These are phyloP conservation scores for Hemistola chrysoprasaria DNA, from an alignment of 2,888 invertebrate genomes.

Conservation along the genomic window DNA sequence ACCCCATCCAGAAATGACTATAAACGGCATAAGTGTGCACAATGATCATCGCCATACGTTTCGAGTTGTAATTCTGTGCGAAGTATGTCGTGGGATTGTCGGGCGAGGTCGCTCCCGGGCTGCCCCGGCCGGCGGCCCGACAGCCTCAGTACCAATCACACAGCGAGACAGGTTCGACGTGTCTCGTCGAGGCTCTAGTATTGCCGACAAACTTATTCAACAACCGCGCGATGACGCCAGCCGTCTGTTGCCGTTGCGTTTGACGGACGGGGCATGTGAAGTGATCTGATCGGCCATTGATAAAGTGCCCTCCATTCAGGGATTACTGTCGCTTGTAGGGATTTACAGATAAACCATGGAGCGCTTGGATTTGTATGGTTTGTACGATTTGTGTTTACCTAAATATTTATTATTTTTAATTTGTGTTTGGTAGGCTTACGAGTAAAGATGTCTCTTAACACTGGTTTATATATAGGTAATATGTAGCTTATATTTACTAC, in stretches of 20 bases:
- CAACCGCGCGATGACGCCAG: too few relatives aligned
- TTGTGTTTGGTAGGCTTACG: too few relatives aligned
- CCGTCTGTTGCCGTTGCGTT: conserved; percentile 34
- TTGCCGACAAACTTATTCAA: conserved; percentile 33
- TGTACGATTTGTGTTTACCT: conserved; percentile 2
- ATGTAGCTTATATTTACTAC: too few relatives aligned
- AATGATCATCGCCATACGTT: too few relatives aligned
- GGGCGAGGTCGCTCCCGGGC: conserved; percentile 45
- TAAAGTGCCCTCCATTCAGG: conserved; percentile 13
- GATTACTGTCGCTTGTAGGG: neutral
- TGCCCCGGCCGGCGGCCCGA: conserved; percentile 23
- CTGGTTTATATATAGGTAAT: too few relatives aligned
- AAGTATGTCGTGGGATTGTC: conserved; percentile 22
- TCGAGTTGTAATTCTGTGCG: conserved; percentile 10
- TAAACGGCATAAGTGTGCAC: too few relatives aligned
- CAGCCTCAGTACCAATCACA: conserved; percentile 8
- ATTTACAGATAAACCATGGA: conserved; percentile 8
- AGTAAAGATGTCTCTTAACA: too few relatives aligned
- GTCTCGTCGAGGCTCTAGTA: conserved; percentile 9
- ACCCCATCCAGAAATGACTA: too few relatives aligned
- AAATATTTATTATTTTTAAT: too few relatives aligned
- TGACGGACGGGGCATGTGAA: conserved; percentile 55
- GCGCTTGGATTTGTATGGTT: conserved; percentile 7
- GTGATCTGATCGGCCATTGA: conserved; percentile 35
- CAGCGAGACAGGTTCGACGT: conserved; percentile 10